These are phyloP conservation scores for Formica exsecta DNA, from an alignment of 1,140 invertebrate genomes.

Conservation along the genomic window DNA sequence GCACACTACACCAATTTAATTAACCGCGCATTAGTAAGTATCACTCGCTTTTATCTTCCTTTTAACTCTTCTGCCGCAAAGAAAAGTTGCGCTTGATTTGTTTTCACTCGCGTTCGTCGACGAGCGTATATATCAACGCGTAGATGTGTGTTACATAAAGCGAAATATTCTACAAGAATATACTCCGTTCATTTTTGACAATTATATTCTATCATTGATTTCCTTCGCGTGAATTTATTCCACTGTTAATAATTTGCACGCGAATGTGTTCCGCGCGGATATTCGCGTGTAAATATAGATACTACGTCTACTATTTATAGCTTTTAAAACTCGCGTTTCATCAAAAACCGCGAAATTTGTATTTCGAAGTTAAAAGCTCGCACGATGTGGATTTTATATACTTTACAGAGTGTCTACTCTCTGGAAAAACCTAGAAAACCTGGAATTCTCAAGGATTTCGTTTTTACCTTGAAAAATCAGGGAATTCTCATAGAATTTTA, in stretches of 20 bases:
- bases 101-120: background rate
- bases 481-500: too few relatives aligned
- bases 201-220: background rate
- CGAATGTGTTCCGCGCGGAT: background rate
- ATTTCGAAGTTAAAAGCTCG: conserved; percentile 15
- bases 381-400: background rate
- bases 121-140: background rate
- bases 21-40: conserved; percentile 35
- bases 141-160: background rate
- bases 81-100: conserved; percentile 4
- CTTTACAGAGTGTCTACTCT: background rate
- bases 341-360: conserved; percentile 19
- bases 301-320: background rate
- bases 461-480: too few relatives aligned
- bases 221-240: conserved; percentile 26
- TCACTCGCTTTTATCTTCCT: background rate
- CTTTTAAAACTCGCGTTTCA: conserved; percentile 12
- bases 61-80: background rate
- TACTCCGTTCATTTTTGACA: background rate
- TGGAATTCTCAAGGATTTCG: too few relatives aligned
- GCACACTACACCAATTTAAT: conserved; percentile 35
- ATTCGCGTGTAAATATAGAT: background rate
- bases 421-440: too few relatives aligned
- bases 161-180: background rate
- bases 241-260: conserved; percentile 28